Evolutionary conservation across 1,140 invertebrate species (phyloP).

Genomic region (Drosophila ambigua): DNA sequence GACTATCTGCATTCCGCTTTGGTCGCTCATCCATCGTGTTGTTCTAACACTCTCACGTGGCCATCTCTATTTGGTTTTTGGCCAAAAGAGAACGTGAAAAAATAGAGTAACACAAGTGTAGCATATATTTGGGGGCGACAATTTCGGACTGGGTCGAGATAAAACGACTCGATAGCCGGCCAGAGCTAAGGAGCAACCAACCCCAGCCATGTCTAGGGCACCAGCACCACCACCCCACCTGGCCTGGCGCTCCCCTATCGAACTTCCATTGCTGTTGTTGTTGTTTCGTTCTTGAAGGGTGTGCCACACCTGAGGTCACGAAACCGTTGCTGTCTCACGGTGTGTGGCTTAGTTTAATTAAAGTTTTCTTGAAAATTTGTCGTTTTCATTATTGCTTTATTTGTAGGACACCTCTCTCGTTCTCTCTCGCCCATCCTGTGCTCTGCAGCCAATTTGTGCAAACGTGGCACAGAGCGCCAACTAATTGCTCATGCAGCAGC

Average conservation of each 20-base stretch:
- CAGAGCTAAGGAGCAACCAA: slow-evolving; percentile 1
- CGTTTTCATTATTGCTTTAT: slow-evolving; percentile 69
- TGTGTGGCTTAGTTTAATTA: slow-evolving; percentile 72
- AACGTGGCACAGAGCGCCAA: slow-evolving; percentile 53
- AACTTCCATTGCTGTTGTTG: slow-evolving; percentile 26
- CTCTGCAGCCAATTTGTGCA: slow-evolving; percentile 36
- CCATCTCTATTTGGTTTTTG: slow-evolving; percentile 21
- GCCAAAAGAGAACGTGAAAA: background rate
- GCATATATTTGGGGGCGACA: slow-evolving; percentile 63
- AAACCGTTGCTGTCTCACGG: slow-evolving; percentile 23
- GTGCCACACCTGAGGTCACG: slow-evolving; percentile 75
- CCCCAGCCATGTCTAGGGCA: slow-evolving; percentile 37
- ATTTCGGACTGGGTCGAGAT: slow-evolving; percentile 52
- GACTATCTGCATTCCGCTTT: background rate
- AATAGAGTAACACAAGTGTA: slow-evolving; percentile 35
- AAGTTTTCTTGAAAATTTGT: slow-evolving; percentile 74
- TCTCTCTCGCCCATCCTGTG: slow-evolving; percentile 14
- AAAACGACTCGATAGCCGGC: slow-evolving; percentile 52
- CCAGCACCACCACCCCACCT: background rate
- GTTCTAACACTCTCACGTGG: slow-evolving; percentile 13
- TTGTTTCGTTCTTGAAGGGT: slow-evolving; percentile 56
- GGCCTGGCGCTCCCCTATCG: slow-evolving; percentile 23
- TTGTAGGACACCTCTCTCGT: slow-evolving; percentile 15
- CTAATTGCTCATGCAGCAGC: slow-evolving; percentile 45
- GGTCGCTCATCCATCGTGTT: background rate